Conservation (phyloP, 2,888 invertebrate genomes). For the Aphidoletes aphidimyza region DNA sequence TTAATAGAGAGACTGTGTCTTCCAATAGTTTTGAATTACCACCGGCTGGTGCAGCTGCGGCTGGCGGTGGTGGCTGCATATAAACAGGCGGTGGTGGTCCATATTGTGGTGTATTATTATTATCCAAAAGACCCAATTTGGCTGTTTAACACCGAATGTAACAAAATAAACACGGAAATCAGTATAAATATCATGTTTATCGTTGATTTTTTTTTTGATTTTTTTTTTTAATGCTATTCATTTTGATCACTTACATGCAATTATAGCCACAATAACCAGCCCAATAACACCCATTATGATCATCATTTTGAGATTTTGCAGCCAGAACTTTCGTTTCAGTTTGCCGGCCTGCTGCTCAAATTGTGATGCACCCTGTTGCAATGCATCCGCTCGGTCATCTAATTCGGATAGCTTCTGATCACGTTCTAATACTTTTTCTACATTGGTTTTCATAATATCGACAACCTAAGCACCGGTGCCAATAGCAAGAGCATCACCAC, state of each 20-base stretch:
- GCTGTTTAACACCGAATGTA: background rate
- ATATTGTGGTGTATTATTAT: background rate
- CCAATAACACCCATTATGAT: slow-evolving; percentile 89
- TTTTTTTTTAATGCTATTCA: background rate
- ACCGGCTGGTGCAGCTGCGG: background rate
- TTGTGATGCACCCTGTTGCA: slow-evolving; percentile 93
- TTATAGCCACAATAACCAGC: slow-evolving; percentile 82
- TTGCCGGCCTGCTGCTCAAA: slow-evolving; percentile 98
- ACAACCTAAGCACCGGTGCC: slow-evolving; percentile 72
- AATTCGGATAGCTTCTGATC: slow-evolving; percentile 95
- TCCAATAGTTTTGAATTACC: background rate
- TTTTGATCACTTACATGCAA: slow-evolving; percentile 79
- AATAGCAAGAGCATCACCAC: background rate
- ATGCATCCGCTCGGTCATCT: slow-evolving; percentile 94
- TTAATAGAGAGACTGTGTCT: background rate
- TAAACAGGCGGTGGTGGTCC: background rate
- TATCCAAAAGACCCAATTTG: background rate
- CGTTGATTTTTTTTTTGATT: background rate
- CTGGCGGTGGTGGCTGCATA: background rate
- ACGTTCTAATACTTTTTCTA: slow-evolving; percentile 94
- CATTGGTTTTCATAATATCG: slow-evolving; percentile 95
- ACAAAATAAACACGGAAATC: too few species aligned
- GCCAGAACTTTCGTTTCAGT: slow-evolving; percentile 96
- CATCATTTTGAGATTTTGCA: slow-evolving; percentile 98
- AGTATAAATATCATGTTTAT: too few species aligned